Conservation (phyloP, 2,888 invertebrate species). For the Notodonta dromedarius region DNA sequence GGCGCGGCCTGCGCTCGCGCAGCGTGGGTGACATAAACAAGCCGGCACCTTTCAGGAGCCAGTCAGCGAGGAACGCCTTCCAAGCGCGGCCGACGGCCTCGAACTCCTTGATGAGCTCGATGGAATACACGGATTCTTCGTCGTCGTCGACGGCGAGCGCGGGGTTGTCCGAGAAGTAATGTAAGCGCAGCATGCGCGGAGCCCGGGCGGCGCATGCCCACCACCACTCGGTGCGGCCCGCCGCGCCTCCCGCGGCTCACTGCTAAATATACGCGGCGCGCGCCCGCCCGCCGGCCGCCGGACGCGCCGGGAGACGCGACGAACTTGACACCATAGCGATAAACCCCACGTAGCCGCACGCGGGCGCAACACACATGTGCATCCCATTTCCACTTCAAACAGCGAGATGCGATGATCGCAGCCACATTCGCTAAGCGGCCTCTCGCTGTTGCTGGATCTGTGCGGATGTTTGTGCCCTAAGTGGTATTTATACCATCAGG, state of each 20-base stretch:
- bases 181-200: conserved; percentile 91
- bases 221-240: conserved; percentile 76
- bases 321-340: conserved; percentile 57
- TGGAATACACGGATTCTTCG: conserved; percentile 88
- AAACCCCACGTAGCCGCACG: not conserved
- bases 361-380: not conserved
- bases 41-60: conserved; percentile 82
- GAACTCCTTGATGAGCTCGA: conserved; percentile 95
- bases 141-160: conserved; percentile 86
- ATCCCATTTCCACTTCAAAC: not conserved
- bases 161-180: conserved; percentile 92
- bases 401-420: not conserved
- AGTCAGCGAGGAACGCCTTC: conserved; percentile 90
- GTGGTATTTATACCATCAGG: too few species aligned
- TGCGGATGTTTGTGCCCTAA: too few species aligned
- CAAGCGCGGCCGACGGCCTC: conserved; percentile 90
- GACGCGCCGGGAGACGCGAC: conserved; percentile 48
- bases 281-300: conserved; percentile 40
- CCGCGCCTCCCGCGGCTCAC: conserved; percentile 81
- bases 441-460: too few species aligned
- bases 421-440: too few species aligned
- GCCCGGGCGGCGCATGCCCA: conserved; percentile 77
- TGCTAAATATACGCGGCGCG: conserved; percentile 75
- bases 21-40: conserved; percentile 65
- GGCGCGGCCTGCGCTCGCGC: conserved; percentile 22